phyloP scores from a whole-genome alignment of 1,140 invertebrate genomes.

The Caenorhabditis brenneri region DNA sequence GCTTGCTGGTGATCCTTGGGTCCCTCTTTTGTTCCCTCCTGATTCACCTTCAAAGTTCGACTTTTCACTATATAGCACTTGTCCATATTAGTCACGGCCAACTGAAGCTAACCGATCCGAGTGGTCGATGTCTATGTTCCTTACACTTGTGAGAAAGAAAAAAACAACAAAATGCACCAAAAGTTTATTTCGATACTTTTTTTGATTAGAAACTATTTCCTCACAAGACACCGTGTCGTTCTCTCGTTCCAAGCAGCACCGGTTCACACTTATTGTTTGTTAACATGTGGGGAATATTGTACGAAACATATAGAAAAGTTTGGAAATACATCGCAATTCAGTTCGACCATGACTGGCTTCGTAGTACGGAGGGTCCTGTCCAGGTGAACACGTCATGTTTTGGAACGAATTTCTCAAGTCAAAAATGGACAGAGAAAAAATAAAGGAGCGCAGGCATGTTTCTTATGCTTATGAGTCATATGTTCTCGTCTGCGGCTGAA shows the following conservation, averaged over 20 bases:
- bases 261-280: conserved; percentile 19
- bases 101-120: background rate
- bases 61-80: background rate
- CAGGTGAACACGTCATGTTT: background rate
- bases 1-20: background rate
- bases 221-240: background rate
- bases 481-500: background rate
- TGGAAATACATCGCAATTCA: background rate
- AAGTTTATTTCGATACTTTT: background rate
- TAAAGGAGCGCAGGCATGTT: conserved; percentile 12
- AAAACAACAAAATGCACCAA: background rate
- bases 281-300: background rate
- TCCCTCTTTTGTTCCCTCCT: background rate
- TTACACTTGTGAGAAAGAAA: background rate
- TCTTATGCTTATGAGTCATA: background rate
- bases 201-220: conserved; percentile 9
- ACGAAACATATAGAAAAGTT: background rate
- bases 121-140: conserved; percentile 12
- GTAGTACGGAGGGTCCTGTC: background rate
- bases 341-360: background rate
- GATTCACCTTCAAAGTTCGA: background rate
- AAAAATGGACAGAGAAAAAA: background rate
- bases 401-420: background rate
- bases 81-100: background rate
- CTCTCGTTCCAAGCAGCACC: conserved; percentile 29